Evolutionary conservation across 35 echinoderm and acorn worm species (phyloP), one percentile per base, ranked within the genome.

Genomic region (Heliocidaris tuberculata): DNA sequence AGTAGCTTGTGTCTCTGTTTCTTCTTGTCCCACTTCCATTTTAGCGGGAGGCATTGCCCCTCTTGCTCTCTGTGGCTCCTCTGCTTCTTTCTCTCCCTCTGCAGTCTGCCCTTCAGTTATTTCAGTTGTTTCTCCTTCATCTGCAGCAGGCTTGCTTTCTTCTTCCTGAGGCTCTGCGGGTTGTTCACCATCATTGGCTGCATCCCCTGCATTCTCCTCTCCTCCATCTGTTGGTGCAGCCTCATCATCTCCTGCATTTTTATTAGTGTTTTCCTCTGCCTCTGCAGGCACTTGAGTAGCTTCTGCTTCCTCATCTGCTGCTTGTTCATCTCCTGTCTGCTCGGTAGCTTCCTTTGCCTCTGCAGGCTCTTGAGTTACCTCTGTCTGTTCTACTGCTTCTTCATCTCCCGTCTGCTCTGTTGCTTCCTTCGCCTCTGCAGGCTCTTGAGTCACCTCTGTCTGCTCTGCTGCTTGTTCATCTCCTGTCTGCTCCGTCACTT

Each of bases 91-190:
- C 19, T 94, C 86, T 94, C 52, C 65, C 48, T 10, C 60, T 31
- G 31, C 93, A 0, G 49, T 31, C 8, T 86, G 93, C 56, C 50
- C 92, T 94, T 85, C 89, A 30, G 47, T 85, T 31, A 24, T 35
- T 61, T 95, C 60, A 13, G 16, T 54, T 88, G 27, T 24, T 32
- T 95, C 86, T 89, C 21, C 94, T 70, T 30, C n/a, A 35, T 42
- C 94, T 94, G 21, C 94, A 94, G 92, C 48, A 17, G 31, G 50
- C 31, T 70, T 54, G 13, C 42, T 70, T 85, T 31, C 9, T 61
- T 47, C 95, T 59, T 93, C 59, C 52, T 8, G 31, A 10, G 24
- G 11, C 32, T 95, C 50, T 30, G 60, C 70, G 11, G 87, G 88
- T 56, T 9, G 30, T 60, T 92, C 94, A 91, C 2, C 1, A n/a